A percentile compares a stretch with the other conserved stretches of the same genome.
Conservation (phyloP, 2,888 invertebrate genomes). For the Phasia obesa region DNA sequence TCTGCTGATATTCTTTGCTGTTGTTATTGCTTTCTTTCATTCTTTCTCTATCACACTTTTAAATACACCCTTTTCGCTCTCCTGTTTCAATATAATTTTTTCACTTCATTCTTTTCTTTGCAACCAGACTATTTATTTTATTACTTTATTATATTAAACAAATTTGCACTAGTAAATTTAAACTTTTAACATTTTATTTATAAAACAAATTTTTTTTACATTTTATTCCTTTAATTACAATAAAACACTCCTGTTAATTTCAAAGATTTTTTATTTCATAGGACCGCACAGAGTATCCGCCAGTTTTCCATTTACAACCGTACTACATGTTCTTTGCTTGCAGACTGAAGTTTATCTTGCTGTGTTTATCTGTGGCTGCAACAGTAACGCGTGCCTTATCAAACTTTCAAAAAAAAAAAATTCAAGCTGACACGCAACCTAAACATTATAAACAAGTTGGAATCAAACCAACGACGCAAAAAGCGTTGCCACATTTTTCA, state of each 20-base stretch:
- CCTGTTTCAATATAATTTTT: conserved; percentile 36
- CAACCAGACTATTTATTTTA: conserved; percentile 32
- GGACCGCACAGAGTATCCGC: conserved; percentile 34
- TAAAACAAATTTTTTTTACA: neutral
- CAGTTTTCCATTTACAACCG: conserved; percentile 17
- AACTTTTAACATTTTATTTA: conserved; percentile 1
- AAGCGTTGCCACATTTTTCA: no score
- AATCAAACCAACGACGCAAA: no score
- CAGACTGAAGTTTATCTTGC: conserved; percentile 66
- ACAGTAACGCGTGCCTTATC: neutral
- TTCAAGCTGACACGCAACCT: no score
- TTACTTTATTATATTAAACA: conserved; percentile 10
- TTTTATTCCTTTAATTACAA: neutral
- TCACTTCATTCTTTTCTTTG: conserved; percentile 30
- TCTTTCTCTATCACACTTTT: conserved; percentile 48
- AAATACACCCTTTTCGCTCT: conserved; percentile 44
- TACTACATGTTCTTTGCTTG: conserved; percentile 58
- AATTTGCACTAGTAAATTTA: neutral
- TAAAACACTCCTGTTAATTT: conserved; percentile 18
- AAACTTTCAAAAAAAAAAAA: no score
- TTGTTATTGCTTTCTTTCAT: conserved; percentile 33
- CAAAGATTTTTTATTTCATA: neutral
- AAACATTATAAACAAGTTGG: no score
- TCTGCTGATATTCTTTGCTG: conserved; percentile 5
- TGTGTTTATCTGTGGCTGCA: conserved; percentile 39